These are phyloP conservation scores for Sitophilus oryzae DNA, from an alignment of 1,140 invertebrate genomes.

Conservation along the genomic window DNA sequence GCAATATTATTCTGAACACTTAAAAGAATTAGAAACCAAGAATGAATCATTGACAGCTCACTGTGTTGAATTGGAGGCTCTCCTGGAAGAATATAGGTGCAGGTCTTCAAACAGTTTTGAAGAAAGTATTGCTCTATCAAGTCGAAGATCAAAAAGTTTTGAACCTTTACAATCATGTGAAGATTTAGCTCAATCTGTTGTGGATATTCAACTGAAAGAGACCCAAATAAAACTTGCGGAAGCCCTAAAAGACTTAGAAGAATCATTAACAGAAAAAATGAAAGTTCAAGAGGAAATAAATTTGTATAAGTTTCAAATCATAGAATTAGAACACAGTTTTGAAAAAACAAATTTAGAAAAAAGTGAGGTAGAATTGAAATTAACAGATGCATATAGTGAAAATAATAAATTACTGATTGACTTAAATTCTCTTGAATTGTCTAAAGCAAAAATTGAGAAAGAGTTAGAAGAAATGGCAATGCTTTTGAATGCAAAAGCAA, in stretches of 20 bases:
- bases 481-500: not conserved
- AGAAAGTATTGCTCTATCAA: conserved; percentile 20
- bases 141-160: conserved; percentile 16
- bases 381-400: too few relatives aligned
- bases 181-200: conserved; percentile 35
- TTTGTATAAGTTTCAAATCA: not conserved
- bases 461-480: not conserved
- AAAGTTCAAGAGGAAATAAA: not conserved
- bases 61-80: conserved; percentile 30
- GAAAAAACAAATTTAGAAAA: conserved; percentile 1
- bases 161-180: conserved; percentile 12
- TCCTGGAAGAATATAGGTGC: conserved; percentile 31
- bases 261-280: conserved; percentile 10
- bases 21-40: conserved; percentile 25
- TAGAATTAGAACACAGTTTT: conserved; percentile 2
- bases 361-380: not conserved
- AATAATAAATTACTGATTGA: too few relatives aligned
- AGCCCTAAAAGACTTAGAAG: not conserved
- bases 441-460: conserved; percentile 1
- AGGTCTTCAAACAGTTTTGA: conserved; percentile 25
- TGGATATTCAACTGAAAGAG: conserved; percentile 41
- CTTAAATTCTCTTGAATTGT: too few relatives aligned
- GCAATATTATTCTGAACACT: conserved; percentile 18
- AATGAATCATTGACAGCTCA: conserved; percentile 27
- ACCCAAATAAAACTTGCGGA: conserved; percentile 26